These are phyloP conservation scores for Danio aesculapii DNA, from an alignment of 2,797 vertebrate species.

Conservation along the genomic window DNA sequence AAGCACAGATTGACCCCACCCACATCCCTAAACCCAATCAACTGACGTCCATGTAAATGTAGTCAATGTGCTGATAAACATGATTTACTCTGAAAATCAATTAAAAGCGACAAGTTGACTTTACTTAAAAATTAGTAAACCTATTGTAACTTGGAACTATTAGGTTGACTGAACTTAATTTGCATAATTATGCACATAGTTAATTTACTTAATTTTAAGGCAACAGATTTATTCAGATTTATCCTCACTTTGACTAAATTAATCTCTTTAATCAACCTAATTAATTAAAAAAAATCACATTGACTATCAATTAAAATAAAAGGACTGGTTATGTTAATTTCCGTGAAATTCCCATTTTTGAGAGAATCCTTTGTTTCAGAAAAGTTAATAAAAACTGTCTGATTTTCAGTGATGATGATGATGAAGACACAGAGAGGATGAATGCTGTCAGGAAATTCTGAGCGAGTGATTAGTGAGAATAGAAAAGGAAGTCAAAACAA, in stretches of 20 bases:
- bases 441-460: slow-evolving; percentile 46
- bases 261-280: background rate
- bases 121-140: too few relatives aligned
- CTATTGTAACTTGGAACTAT: too few relatives aligned
- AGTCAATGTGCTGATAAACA: slow-evolving; percentile 46
- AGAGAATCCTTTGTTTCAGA: slow-evolving; percentile 67
- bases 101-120: too few relatives aligned
- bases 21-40: too few relatives aligned
- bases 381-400: slow-evolving; percentile 64
- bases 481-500: slow-evolving; percentile 66
- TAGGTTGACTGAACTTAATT: too few relatives aligned
- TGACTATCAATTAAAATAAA: slow-evolving; percentile 61
- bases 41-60: too few relatives aligned
- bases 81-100: slow-evolving; percentile 49
- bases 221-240: too few relatives aligned
- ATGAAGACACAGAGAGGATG: slow-evolving; percentile 51
- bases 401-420: slow-evolving; percentile 70
- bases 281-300: slow-evolving; percentile 30
- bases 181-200: too few relatives aligned
- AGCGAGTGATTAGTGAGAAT: slow-evolving; percentile 66
- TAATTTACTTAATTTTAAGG: too few relatives aligned
- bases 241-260: too few relatives aligned
- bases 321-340: slow-evolving; percentile 68
- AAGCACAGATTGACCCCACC: too few relatives aligned
- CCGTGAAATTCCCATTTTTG: slow-evolving; percentile 73